A percentile compares a stretch with the other conserved stretches of the same genome.
phyloP scores from a whole-genome alignment of 2,113 vertebrate species.

The Chamaetylas fuelleborni region DNA sequence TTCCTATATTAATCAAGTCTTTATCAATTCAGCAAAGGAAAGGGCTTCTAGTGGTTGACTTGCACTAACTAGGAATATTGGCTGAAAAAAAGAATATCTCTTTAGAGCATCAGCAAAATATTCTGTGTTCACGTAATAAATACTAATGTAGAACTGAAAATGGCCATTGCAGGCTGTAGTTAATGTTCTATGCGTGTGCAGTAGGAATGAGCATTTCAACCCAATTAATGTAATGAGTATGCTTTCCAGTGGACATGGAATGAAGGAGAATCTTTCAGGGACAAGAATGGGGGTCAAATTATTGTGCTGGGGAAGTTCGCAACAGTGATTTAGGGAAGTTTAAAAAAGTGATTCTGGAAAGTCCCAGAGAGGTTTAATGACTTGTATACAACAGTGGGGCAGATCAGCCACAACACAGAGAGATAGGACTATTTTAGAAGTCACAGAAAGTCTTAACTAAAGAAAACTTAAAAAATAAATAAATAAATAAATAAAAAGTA shows the following conservation, averaged over 20 bases:
- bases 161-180: not conserved
- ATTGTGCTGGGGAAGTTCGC: not conserved
- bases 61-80: not conserved
- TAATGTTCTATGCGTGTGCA: not conserved
- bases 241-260: not conserved
- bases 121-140: not conserved
- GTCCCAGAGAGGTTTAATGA: not conserved
- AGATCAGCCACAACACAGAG: not conserved
- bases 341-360: not conserved
- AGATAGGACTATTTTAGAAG: not conserved
- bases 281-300: not conserved
- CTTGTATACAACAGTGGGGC: not conserved
- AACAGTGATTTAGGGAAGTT: not conserved
- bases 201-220: not conserved
- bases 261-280: not conserved
- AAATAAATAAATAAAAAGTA: not conserved
- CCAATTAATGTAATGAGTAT: not conserved
- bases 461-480: not conserved
- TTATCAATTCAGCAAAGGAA: not conserved
- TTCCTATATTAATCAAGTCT: not conserved
- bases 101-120: not conserved
- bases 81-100: not conserved
- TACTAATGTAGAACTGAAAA: not conserved
- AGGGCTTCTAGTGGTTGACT: not conserved
- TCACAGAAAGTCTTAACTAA: not conserved